Evolutionary conservation across 2,113 vertebrate species (phyloP).

Genomic region (Dicrurus megarhynchus): DNA sequence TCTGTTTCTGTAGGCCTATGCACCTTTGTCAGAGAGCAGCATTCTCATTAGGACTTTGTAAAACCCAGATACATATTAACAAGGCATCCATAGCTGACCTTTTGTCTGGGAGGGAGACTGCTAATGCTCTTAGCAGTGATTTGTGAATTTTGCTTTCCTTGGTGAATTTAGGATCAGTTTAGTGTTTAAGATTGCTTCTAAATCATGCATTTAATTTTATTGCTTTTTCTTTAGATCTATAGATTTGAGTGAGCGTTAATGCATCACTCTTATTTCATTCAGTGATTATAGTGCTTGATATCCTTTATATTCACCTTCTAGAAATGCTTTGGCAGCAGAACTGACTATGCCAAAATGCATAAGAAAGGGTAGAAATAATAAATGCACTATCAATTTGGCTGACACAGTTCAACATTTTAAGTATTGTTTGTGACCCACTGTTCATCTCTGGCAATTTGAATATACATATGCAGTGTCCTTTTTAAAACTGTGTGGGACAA

Average conservation of each 20-base stretch:
- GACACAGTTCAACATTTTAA: not conserved
- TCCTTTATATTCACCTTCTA: slow-evolving; percentile 18
- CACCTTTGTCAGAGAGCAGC: not conserved
- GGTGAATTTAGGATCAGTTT: slow-evolving; percentile 26
- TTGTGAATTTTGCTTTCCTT: slow-evolving; percentile 9
- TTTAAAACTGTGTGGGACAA: not conserved
- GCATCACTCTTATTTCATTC: not conserved
- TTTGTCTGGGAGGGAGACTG: not conserved
- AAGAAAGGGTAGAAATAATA: slow-evolving; percentile 1
- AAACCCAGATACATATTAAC: slow-evolving; percentile 12
- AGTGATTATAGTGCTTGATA: slow-evolving; percentile 1
- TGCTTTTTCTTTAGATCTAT: slow-evolving; percentile 19
- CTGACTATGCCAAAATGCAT: not conserved
- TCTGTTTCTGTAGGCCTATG: not conserved
- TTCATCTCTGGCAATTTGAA: slow-evolving; percentile 3
- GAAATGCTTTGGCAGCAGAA: slow-evolving; percentile 31
- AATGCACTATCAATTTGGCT: not conserved
- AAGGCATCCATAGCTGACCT: slow-evolving; percentile 3
- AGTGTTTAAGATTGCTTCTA: slow-evolving; percentile 18
- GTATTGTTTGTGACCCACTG: slow-evolving; percentile 13
- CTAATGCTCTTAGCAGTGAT: not conserved
- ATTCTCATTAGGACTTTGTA: not conserved
- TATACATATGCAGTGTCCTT: not conserved
- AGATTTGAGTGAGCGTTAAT: not conserved
- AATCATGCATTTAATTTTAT: slow-evolving; percentile 25